Evolutionary conservation across 2,113 vertebrate species (phyloP).

Genomic region (Crotalus tigris): DNA sequence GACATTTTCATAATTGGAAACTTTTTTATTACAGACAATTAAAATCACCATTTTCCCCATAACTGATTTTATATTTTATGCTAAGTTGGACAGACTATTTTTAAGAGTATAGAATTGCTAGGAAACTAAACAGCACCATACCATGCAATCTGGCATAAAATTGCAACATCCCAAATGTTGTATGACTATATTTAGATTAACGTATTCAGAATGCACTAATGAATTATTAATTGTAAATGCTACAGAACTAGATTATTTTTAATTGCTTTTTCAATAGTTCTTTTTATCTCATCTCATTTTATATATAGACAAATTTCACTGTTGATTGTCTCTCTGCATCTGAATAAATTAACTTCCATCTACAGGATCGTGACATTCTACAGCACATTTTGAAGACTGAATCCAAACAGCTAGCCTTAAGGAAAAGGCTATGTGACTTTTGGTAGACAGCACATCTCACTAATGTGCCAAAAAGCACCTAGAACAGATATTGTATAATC

Average conservation of each 20-base stretch:
- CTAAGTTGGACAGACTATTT: conserved; percentile 18
- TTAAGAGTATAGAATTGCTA: conserved; percentile 1
- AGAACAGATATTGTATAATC: background rate
- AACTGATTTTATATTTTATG: conserved; percentile 19
- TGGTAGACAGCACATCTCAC: background rate
- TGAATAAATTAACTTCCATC: conserved; percentile 17
- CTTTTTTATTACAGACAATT: conserved; percentile 26
- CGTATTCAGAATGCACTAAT: background rate
- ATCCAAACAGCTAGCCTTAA: background rate
- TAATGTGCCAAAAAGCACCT: background rate
- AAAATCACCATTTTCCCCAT: background rate
- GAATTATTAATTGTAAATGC: background rate
- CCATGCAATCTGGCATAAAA: background rate
- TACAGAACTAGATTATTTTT: conserved; percentile 13
- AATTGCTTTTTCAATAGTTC: background rate
- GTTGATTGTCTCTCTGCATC: background rate
- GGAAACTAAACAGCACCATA: conserved; percentile 12
- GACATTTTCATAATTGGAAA: conserved; percentile 19
- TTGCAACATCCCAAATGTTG: conserved; percentile 8
- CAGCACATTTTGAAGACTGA: background rate
- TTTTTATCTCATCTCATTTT: background rate
- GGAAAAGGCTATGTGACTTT: background rate
- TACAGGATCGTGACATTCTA: background rate
- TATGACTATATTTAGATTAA: background rate
- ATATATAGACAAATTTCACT: conserved; percentile 5